Percentiles rank a stretch among this genome's conserved stretches.
Conservation (phyloP, 2,797 vertebrate genomes). For the Ptychobarbus kaznakovi region DNA sequence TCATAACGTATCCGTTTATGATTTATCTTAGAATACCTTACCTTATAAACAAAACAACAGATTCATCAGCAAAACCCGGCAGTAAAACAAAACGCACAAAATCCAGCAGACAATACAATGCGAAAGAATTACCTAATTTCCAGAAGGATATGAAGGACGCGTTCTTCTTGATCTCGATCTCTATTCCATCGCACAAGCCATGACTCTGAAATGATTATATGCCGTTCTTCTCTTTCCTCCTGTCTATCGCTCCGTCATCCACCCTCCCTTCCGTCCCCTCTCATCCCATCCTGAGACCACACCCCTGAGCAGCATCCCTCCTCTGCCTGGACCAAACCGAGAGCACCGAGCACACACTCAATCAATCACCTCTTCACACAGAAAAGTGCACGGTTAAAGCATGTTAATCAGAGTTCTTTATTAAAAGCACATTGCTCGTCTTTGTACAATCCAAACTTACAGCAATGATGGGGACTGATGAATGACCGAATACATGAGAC, state of each 20-base stretch:
- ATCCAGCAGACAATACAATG: not conserved
- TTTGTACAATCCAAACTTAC: slow-evolving; percentile 30
- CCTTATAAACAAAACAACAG: not conserved
- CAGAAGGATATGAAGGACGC: not conserved
- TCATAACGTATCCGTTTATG: not conserved
- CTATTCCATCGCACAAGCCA: slow-evolving; percentile 18
- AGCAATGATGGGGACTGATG: not conserved
- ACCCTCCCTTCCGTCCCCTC: not conserved
- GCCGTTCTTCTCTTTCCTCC: slow-evolving; percentile 69
- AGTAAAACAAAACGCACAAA: not conserved
- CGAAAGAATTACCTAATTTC: slow-evolving; percentile 12
- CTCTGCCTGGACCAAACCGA: not conserved
- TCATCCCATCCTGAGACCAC: slow-evolving; percentile 60
- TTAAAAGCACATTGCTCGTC: slow-evolving; percentile 56
- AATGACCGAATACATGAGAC: not conserved
- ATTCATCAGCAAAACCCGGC: not conserved
- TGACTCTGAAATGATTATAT: slow-evolving; percentile 14
- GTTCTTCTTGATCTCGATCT: not conserved
- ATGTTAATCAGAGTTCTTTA: slow-evolving; percentile 57
- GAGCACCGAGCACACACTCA: not conserved
- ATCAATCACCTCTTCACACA: not conserved
- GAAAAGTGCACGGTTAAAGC: not conserved
- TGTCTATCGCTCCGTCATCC: slow-evolving; percentile 58
- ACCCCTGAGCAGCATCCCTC: slow-evolving; percentile 65
- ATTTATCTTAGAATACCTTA: not conserved